Percentiles rank a stretch among this genome's conserved stretches.
Conservation (phyloP, 2,797 vertebrate species). For the Basileuterus tristriatus region DNA sequence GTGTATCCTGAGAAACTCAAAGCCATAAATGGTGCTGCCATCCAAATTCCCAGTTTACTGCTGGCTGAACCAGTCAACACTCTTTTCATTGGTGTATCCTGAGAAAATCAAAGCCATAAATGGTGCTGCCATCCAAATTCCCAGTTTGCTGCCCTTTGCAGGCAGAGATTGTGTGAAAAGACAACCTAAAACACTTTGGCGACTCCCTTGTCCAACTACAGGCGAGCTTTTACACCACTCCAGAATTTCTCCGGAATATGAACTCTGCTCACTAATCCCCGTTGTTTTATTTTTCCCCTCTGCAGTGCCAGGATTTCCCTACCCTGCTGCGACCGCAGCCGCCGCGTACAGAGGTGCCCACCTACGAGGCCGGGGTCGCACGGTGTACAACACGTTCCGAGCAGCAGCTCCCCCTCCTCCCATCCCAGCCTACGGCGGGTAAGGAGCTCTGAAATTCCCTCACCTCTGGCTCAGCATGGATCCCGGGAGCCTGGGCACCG, state of each 20-base stretch:
- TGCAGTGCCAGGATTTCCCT: conserved; percentile 93
- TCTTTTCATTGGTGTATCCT: too few species aligned
- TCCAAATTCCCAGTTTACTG: neutral
- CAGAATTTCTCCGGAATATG: accelerated
- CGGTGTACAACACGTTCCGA: conserved; percentile 93
- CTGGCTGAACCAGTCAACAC: too few species aligned
- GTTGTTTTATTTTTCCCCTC: neutral
- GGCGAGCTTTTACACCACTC: neutral
- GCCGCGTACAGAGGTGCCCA: conserved; percentile 94
- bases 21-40: too few species aligned
- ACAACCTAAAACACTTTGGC: neutral
- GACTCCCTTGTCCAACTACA: neutral
- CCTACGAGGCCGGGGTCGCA: conserved; percentile 90
- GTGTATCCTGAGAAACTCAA: too few species aligned
- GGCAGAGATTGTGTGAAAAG: neutral
- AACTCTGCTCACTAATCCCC: neutral
- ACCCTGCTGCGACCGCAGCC: conserved; percentile 90
- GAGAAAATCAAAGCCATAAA: too few species aligned
- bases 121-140: neutral
- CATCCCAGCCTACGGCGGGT: conserved; percentile 96
- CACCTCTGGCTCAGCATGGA: neutral
- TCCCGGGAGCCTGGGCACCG: neutral
- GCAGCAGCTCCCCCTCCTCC: conserved; percentile 92
- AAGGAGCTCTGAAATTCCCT: conserved; percentile 66
- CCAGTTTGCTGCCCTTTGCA: neutral